Base-by-base conservation (phyloP, 2,797 vertebrate species). In the Euphonia xanthogaster region DNA sequence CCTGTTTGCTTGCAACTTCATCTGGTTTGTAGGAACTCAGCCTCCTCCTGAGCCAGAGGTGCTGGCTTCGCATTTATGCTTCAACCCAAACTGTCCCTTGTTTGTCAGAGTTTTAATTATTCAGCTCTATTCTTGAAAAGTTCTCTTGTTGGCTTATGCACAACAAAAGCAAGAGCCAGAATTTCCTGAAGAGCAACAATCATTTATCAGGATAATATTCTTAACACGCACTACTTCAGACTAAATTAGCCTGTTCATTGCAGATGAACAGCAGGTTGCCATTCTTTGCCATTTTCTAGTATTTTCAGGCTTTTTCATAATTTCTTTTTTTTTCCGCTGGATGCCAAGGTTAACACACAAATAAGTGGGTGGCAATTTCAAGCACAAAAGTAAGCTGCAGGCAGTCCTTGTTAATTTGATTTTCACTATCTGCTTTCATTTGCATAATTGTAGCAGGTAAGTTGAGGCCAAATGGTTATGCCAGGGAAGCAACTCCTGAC, bases 361-460 rank as follows among this genome's bases (percentile, higher is more conserved):
- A 80, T 80, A 97, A 94, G 76, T 67, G 51, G 63, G 60, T 87
- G 90, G 82, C 70, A 95, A 60, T 80, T 88, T 79, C 51, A 90
- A 67, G 75, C 31, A 93, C 60, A 93, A 88, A 96, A 53, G 35
- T 50, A 88, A 91, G 35, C 28, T 75, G 76, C 45, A 77, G 35
- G 71, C 74, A 93, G 92, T 76, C 47, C 21, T 30, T 50, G 73
- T 88, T 93, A 68, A 86, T 94, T 92, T 94, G 66, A 90, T 95
- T 96, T 96, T 96, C 93, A 86, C 85, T 93, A 73, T 81, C 95
- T 90, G 25, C 72, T 86, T 91, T 81, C 19, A 57, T 79, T 91
- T 85, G 17, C 44, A 57, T 88, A 90, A 60, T 28, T 85, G 33
- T 61, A 71, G 48, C 18, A 90, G 61, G 65, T 70, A 92, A 55